Evolutionary conservation across 2,888 invertebrate genomes (phyloP), one percentile per base, ranked within the genome.

Genomic region (Sphaeridia pumilis): DNA sequence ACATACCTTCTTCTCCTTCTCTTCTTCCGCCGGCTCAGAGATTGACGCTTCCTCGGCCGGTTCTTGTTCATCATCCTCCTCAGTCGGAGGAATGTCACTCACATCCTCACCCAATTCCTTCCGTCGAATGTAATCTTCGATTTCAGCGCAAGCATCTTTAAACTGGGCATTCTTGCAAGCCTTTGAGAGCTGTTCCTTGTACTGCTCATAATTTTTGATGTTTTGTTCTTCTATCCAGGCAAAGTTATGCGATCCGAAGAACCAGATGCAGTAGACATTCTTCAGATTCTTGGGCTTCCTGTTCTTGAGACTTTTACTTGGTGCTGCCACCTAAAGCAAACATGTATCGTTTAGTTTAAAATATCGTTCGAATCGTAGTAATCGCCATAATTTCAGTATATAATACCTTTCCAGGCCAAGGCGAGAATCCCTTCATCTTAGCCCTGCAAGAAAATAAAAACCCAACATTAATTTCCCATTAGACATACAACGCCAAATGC

Each of bases 381-480:
- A 34, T 21, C n/a, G 7, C 17, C 3, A 47, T 47, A 17, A 47
- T 20, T 12, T 20, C 35, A 17, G 20, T 21, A 3, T 2, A 43
- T 34, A 54, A 45, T 28, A 93, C 92, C 81, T 87, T 86, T 74
- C 89, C 92, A 60, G 94, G 93, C 94, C 94, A 94, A 61, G 90
- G 87, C 65, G 89, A 86, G 76, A 88, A 93, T 66, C 90, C 88
- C 78, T 90, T 93, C 90, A 94, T 90, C 80, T 92, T 93, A 55
- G 93, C 92, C 93, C 93, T 94, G 79, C 65, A 80, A 79, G 65
- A 67, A 67, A 69, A 70, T 68, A 68, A 68, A 65, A 46, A 49
- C 31, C 14, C 35, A 24, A 26, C 17, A 51, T 5, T n/a, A 25
- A 42, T 22, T 28, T 45, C 24, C 55, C 20, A 14, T 36, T 12